phyloP scores from a whole-genome alignment of 2,888 invertebrate species.

The Drosophila nr. perissopoda region DNA sequence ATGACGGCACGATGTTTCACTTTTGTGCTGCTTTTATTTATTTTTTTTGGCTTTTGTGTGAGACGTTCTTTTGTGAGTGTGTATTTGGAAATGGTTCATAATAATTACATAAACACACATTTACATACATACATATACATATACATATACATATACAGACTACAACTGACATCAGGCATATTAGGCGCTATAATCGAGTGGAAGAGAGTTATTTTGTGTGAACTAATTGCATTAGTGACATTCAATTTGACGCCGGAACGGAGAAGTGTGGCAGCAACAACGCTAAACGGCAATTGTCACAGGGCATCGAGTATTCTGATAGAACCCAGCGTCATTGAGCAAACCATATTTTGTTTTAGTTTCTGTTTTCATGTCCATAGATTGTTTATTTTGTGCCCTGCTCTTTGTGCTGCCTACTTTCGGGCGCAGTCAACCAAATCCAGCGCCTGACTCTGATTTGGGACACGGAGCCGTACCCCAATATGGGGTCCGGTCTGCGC shows the following conservation, averaged over 20 bases:
- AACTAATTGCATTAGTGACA: constrained; percentile 82
- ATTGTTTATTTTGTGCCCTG: constrained; percentile 41
- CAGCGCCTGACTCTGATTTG: constrained; percentile 59
- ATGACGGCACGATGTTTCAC: constrained; percentile 39
- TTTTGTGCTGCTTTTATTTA: constrained; percentile 15
- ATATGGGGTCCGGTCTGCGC: constrained; percentile 29
- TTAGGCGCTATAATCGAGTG: constrained; percentile 78
- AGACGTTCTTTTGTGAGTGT: constrained; percentile 41
- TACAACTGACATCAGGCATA: constrained; percentile 73
- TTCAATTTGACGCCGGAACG: constrained; percentile 72
- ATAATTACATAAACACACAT: constrained; percentile 25
- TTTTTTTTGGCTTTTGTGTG: background rate
- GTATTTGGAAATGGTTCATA: constrained; percentile 59
- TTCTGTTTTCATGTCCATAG: constrained; percentile 38
- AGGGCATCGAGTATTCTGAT: constrained; percentile 48
- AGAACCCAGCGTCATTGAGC: constrained; percentile 25
- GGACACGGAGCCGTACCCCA: constrained; percentile 43
- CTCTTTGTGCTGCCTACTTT: constrained; percentile 63
- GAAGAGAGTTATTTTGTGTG: constrained; percentile 79
- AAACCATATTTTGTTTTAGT: constrained; percentile 57
- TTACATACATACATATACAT: constrained; percentile 1
- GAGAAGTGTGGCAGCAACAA: constrained; percentile 34
- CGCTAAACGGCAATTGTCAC: constrained; percentile 77
- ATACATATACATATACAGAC: constrained; percentile 28
- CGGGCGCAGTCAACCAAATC: constrained; percentile 69